Conservation (phyloP, 30 jellyfish, hydroid and myxozoan genomes). For the Hydra vulgaris region DNA sequence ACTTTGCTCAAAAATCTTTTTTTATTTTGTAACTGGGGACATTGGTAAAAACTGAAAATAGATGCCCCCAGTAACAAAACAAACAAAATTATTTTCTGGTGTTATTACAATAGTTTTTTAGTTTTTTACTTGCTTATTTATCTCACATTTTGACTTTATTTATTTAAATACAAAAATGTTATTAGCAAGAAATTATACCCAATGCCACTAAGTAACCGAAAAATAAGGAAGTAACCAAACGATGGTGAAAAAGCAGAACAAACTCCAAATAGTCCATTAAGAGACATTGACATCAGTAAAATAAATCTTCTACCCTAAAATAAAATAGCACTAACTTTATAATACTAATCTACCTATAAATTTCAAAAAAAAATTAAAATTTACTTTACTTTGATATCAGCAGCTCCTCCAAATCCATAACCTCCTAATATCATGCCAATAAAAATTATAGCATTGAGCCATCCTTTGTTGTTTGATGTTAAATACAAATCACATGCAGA, state of each 20-base stretch:
- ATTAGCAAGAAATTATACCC: too few species aligned
- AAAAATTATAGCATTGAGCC: constrained; percentile 88
- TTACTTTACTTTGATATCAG: constrained; percentile 67
- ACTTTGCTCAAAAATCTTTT: too few species aligned
- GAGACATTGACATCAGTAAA: constrained; percentile 76
- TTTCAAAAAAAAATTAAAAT: background rate
- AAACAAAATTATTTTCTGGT: too few species aligned
- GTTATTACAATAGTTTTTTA: too few species aligned
- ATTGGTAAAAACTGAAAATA: too few species aligned
- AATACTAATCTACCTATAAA: too few species aligned
- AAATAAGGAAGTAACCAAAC: constrained; percentile 36
- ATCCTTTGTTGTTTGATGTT: constrained; percentile 73
- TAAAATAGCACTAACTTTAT: background rate
- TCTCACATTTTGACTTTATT: too few species aligned
- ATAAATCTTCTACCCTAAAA: constrained; percentile 71
- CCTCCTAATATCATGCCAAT: constrained; percentile 98
- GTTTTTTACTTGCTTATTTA: too few species aligned
- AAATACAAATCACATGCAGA: constrained; percentile 83
- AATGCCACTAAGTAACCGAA: constrained; percentile 73
- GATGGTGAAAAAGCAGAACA: constrained; percentile 67
- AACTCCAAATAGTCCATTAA: constrained; percentile 75
- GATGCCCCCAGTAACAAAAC: too few species aligned
- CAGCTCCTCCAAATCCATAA: constrained; percentile 85
- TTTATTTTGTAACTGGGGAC: too few species aligned
- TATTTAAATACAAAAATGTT: too few species aligned